Conservation (phyloP, 2,113 vertebrate species). For the Ceyx melanurus region DNA sequence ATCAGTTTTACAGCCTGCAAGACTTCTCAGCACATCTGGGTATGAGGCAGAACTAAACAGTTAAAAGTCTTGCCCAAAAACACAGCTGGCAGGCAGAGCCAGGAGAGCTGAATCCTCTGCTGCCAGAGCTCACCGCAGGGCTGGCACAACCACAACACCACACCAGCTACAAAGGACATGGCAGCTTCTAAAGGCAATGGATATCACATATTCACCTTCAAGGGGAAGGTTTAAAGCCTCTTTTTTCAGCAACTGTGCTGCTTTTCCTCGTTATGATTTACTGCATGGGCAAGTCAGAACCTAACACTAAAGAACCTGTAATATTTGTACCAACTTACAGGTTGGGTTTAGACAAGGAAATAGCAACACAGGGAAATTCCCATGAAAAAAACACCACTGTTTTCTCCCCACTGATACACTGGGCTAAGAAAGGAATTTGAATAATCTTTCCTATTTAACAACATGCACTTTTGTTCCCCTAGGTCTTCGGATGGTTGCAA, state of each 20-base stretch:
- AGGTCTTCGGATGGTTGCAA: background rate
- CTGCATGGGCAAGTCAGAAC: background rate
- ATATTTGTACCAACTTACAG: background rate
- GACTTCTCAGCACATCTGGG: background rate
- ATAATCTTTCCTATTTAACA: background rate
- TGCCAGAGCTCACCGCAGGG: background rate
- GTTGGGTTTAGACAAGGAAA: background rate
- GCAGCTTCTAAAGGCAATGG: background rate
- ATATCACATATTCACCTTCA: background rate
- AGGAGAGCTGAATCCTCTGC: background rate
- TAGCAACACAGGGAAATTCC: background rate
- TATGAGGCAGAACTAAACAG: background rate
- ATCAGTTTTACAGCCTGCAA: background rate
- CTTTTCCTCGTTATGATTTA: background rate
- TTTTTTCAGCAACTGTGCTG: background rate
- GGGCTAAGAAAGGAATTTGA: background rate
- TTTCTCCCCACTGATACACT: background rate
- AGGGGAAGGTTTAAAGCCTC: no score
- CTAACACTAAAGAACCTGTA: background rate
- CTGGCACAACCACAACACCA: background rate
- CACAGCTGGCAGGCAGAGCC: background rate
- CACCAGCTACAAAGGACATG: background rate
- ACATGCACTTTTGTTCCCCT: background rate
- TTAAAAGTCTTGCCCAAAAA: background rate
- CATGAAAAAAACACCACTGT: background rate